These are phyloP conservation scores for Pelvicachromis taeniatus DNA, from an alignment of 2,113 vertebrate genomes.

Conservation along the genomic window DNA sequence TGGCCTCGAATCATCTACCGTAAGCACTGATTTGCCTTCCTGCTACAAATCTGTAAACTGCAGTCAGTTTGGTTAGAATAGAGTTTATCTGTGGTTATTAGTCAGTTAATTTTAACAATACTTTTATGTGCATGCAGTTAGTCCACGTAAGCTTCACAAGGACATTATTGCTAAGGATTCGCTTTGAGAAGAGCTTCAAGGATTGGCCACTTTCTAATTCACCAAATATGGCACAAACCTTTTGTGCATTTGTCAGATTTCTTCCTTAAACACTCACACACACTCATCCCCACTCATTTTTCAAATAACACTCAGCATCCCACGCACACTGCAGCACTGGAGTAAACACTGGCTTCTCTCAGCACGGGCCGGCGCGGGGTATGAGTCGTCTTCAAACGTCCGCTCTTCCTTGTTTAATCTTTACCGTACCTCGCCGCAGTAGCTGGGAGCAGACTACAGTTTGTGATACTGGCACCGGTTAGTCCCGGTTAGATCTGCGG, in stretches of 20 bases:
- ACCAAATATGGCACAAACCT: not conserved
- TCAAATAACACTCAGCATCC: not conserved
- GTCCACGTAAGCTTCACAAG: not conserved
- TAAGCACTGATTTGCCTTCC: not conserved
- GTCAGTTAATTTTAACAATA: not conserved
- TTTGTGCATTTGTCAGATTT: not conserved
- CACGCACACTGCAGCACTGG: not conserved
- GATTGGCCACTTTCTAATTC: slow-evolving; percentile 5
- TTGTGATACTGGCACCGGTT: slow-evolving; percentile 24
- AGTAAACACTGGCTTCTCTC: not conserved
- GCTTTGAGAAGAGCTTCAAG: not conserved
- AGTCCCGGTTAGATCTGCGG: slow-evolving; percentile 75
- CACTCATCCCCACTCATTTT: not conserved
- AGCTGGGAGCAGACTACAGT: slow-evolving; percentile 34
- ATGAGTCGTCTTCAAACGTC: not conserved
- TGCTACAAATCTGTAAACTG: not conserved
- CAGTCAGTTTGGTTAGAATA: slow-evolving; percentile 8
- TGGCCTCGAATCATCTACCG: not conserved
- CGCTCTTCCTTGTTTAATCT: not conserved
- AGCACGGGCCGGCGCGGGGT: not conserved
- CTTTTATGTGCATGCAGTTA: not conserved
- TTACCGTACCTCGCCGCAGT: slow-evolving; percentile 17
- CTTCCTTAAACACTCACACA: not conserved
- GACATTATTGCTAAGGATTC: slow-evolving; percentile 22
- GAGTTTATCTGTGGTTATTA: not conserved